Evolutionary conservation across 2,888 invertebrate species (phyloP), one percentile per base, ranked within the genome.

Genomic region (Chorisops tibialis): DNA sequence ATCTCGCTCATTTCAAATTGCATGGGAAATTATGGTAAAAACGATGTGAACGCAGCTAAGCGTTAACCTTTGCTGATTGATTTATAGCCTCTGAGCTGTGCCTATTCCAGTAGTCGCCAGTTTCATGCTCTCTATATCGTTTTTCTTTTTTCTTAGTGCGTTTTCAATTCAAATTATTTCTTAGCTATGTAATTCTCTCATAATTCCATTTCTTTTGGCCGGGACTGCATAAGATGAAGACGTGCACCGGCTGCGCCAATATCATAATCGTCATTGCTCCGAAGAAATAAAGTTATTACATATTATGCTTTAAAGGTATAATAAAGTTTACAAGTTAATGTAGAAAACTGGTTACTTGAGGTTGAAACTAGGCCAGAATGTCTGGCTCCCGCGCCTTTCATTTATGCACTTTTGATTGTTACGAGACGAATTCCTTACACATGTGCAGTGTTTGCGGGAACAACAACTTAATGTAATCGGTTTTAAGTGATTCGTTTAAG

Each of bases 21-120:
- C 45, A 56, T 43, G 39, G 56, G 45, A 56, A 45, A 43, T 45
- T 56, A 45, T 56, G 56, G 45, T 56, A 56, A 56, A 56, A 56
- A 56, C 30, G 24, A 30, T 18, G 35, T 35, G 18, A 54, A 45
- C 24, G 16, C 30, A n/a, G 37, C 14, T n/a, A 50, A 21, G 50
- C 50, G 50, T 50, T 56, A 43, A 56, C 56, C 56, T 56, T 56
- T 35, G 14, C 35, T 38, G 56, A 56, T 30, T 45, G 56, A 56
- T 56, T 56, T 56, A 56, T 56, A 16, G 35, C 56, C 18, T 6
- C 3, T n/a, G 30, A 7, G 35, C 2, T 11, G 19, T 14, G 21
- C n/a, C n/a, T n/a, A n/a, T n/a, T 24, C 9, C 24, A 35, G 35
- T 45, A 21, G n/a, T 56, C 11, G 30, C 18, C 24, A 22, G 12